Conservation (phyloP, 2,113 vertebrate genomes). For the Uria lomvia region DNA sequence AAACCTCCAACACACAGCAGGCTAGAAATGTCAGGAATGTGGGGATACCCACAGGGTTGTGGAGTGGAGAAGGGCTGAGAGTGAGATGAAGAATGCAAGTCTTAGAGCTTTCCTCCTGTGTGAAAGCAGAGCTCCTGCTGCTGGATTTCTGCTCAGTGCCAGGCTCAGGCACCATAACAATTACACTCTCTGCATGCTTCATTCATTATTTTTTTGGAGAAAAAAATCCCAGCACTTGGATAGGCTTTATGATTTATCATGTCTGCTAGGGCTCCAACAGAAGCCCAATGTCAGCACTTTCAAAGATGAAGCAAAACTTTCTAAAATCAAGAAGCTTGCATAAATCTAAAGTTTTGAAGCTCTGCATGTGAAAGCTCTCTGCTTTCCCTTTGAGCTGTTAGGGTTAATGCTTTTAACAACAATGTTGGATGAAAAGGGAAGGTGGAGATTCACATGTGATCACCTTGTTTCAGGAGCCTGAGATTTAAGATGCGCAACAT, state of each 20-base stretch:
- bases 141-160: not conserved
- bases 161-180: not conserved
- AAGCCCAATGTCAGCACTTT: not conserved
- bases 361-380: not conserved
- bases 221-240: not conserved
- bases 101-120: not conserved
- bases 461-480: not conserved
- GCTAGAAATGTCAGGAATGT: not conserved
- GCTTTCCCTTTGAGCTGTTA: not conserved
- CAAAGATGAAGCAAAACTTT: not conserved
- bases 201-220: not conserved
- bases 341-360: not conserved
- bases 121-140: not conserved
- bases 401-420: not conserved
- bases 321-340: not conserved
- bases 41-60: accelerated
- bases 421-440: not conserved
- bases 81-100: not conserved
- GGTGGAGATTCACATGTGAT: not conserved
- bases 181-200: not conserved
- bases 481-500: not conserved
- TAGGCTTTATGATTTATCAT: not conserved
- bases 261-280: not conserved
- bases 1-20: accelerated
- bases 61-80: not conserved